A percentile compares a stretch with the other conserved stretches of the same genome.
phyloP scores from a whole-genome alignment of 2,113 vertebrate species.

The Eptesicus fuscus region DNA sequence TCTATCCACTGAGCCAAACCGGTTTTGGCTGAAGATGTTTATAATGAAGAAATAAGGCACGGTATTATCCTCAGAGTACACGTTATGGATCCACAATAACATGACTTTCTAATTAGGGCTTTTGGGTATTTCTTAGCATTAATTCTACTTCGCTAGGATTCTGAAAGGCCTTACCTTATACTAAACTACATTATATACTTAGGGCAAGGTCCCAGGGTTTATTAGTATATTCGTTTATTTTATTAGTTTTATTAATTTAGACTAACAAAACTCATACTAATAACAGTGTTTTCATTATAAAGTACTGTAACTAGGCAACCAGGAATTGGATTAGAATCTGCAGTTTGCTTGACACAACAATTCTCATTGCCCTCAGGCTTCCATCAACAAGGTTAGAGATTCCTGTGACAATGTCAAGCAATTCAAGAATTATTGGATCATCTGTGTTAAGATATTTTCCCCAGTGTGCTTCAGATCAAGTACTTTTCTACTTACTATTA shows the following conservation, averaged over 20 bases:
- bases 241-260: background rate
- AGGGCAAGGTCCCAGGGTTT: background rate
- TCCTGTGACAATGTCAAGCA: background rate
- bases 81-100: background rate
- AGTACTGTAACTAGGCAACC: slow-evolving; percentile 10
- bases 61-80: background rate
- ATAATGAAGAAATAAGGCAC: background rate
- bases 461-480: background rate
- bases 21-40: too few species aligned
- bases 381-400: slow-evolving; percentile 2
- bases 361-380: slow-evolving; percentile 7
- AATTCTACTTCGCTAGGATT: background rate
- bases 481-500: background rate
- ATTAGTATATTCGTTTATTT: background rate
- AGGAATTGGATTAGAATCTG: slow-evolving; percentile 55
- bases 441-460: background rate
- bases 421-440: background rate
- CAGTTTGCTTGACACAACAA: slow-evolving; percentile 23
- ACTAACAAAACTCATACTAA: background rate
- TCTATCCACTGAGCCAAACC: too few species aligned
- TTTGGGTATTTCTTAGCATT: slow-evolving; percentile 8
- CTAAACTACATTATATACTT: background rate
- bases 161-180: background rate
- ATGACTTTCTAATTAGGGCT: background rate
- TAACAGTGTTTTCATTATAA: slow-evolving; percentile 9